phyloP scores from a whole-genome alignment of 1,140 invertebrate species.

The Drosophila suzukii region DNA sequence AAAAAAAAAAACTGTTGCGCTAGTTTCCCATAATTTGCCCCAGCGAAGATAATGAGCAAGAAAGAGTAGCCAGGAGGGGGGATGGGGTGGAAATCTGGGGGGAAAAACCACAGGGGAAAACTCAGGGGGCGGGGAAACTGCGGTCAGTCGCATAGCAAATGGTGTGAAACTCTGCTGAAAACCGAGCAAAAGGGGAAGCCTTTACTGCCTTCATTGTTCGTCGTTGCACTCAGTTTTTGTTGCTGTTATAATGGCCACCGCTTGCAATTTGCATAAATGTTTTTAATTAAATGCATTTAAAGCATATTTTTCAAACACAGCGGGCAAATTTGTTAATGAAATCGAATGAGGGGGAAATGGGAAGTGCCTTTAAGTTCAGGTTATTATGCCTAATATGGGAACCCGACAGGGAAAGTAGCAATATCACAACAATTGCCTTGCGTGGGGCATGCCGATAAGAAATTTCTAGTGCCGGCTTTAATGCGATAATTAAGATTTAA shows the following conservation, averaged over 20 bases:
- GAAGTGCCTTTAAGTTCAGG: constrained; percentile 39
- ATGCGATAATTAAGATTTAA: background rate
- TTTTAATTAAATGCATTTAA: constrained; percentile 79
- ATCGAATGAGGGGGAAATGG: constrained; percentile 63
- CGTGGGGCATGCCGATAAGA: constrained; percentile 25
- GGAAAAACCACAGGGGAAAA: constrained; percentile 3
- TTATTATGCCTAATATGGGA: constrained; percentile 29
- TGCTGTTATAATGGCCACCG: constrained; percentile 51
- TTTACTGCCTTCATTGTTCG: constrained; percentile 55
- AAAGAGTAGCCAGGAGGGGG: constrained; percentile 26
- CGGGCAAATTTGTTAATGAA: constrained; percentile 62
- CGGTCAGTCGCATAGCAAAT: constrained; percentile 76
- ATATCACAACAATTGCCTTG: constrained; percentile 9
- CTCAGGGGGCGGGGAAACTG: constrained; percentile 24
- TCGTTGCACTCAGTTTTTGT: constrained; percentile 58
- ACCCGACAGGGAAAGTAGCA: constrained; percentile 23
- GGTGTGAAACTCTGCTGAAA: constrained; percentile 70
- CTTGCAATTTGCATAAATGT: constrained; percentile 76
- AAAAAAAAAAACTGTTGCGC: constrained; percentile 50
- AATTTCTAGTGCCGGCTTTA: constrained; percentile 2
- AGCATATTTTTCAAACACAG: constrained; percentile 68
- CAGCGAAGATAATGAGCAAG: constrained; percentile 67
- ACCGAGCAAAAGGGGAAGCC: background rate
- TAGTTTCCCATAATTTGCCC: constrained; percentile 80
- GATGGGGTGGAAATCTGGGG: constrained; percentile 3